Evolutionary conservation across 2,113 vertebrate genomes (phyloP).

Genomic region (Amphiprion ocellaris): DNA sequence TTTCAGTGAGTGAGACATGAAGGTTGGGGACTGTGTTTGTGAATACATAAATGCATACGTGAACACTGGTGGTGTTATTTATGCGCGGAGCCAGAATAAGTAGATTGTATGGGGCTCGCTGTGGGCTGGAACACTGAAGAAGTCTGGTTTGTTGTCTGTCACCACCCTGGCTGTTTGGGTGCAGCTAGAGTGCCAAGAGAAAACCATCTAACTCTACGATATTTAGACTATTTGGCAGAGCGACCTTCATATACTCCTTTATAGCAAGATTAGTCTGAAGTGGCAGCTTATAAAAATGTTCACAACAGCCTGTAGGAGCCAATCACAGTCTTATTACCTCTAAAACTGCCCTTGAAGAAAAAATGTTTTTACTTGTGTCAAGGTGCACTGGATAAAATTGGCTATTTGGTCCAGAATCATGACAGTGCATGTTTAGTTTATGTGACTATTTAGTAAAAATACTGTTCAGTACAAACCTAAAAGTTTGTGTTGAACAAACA

Average conservation of each 20-base stretch:
- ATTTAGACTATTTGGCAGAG: slow-evolving; percentile 55
- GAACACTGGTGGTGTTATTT: neutral
- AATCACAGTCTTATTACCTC: slow-evolving; percentile 9
- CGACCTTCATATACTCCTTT: slow-evolving; percentile 30
- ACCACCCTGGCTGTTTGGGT: slow-evolving; percentile 58
- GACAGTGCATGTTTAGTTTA: neutral
- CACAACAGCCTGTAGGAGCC: neutral
- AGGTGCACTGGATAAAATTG: slow-evolving; percentile 6
- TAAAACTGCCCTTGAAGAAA: neutral
- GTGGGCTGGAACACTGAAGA: slow-evolving; percentile 40
- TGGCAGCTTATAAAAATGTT: slow-evolving; percentile 19
- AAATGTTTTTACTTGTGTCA: neutral
- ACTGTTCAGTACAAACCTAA: neutral
- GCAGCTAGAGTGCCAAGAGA: slow-evolving; percentile 36
- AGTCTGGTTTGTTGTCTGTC: slow-evolving; percentile 71
- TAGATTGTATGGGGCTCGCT: slow-evolving; percentile 43
- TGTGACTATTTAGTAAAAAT: no score
- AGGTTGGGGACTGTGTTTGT: slow-evolving; percentile 40
- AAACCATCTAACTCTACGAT: slow-evolving; percentile 16
- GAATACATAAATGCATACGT: slow-evolving; percentile 5
- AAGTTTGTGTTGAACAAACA: neutral
- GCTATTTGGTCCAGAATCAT: neutral
- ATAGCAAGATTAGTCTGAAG: neutral
- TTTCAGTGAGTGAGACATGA: slow-evolving; percentile 23
- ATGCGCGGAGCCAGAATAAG: slow-evolving; percentile 23